phyloP scores from a whole-genome alignment of 1,140 invertebrate genomes.

The Pseudomyrmex concolor region DNA sequence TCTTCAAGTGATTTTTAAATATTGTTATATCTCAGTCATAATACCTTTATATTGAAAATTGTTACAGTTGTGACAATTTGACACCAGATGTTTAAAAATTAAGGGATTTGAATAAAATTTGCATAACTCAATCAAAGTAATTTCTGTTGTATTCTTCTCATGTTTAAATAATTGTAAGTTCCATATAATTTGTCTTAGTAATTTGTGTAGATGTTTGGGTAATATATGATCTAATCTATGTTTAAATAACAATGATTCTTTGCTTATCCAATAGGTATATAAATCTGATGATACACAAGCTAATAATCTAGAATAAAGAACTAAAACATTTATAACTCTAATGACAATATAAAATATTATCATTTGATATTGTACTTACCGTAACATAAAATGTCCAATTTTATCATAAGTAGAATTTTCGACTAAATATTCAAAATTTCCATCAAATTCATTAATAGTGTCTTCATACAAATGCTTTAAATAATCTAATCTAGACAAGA shows the following conservation, averaged over 20 bases:
- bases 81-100: slow-evolving; percentile 78
- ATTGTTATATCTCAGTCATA: background rate
- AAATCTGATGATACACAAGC: slow-evolving; percentile 74
- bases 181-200: slow-evolving; percentile 76
- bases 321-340: slow-evolving; percentile 53
- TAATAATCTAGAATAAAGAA: slow-evolving; percentile 76
- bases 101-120: slow-evolving; percentile 71
- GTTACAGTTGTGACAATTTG: slow-evolving; percentile 74
- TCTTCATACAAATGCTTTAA: slow-evolving; percentile 75
- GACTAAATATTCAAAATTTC: slow-evolving; percentile 86
- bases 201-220: slow-evolving; percentile 76
- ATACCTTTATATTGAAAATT: slow-evolving; percentile 76
- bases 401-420: slow-evolving; percentile 86
- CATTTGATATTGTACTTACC: slow-evolving; percentile 79
- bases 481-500: slow-evolving; percentile 80
- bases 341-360: slow-evolving; percentile 69
- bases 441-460: slow-evolving; percentile 74
- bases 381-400: slow-evolving; percentile 86
- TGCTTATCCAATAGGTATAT: slow-evolving; percentile 77
- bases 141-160: slow-evolving; percentile 61
- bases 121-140: slow-evolving; percentile 70
- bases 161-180: slow-evolving; percentile 67
- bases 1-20: slow-evolving; percentile 32
- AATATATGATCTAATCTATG: slow-evolving; percentile 76
- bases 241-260: slow-evolving; percentile 78